Evolutionary conservation across 2,888 invertebrate species (phyloP).

Genomic region (Limenitis camilla): DNA sequence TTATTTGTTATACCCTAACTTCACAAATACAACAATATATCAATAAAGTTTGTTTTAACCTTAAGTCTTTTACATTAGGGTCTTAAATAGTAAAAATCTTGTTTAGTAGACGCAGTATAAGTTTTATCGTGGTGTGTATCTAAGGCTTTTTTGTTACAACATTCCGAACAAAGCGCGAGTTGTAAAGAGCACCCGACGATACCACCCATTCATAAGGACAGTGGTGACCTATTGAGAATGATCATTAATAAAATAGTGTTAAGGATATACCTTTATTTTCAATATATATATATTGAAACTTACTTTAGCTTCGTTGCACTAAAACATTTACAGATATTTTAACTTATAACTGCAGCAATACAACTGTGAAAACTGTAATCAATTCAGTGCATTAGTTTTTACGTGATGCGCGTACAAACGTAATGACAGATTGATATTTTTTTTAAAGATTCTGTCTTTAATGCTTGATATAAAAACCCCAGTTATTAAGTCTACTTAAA

Average conservation of each 20-base stretch:
- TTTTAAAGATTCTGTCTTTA: too few relatives aligned
- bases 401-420: too few relatives aligned
- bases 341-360: too few relatives aligned
- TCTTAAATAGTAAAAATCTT: constrained; percentile 24
- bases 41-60: not conserved
- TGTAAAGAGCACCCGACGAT: constrained; percentile 72
- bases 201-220: constrained; percentile 73
- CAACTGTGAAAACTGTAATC: too few relatives aligned
- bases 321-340: not conserved
- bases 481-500: too few relatives aligned
- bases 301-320: not conserved
- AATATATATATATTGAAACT: not conserved
- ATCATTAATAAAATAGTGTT: constrained; percentile 37
- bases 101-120: constrained; percentile 34
- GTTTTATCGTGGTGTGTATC: constrained; percentile 63
- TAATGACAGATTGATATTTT: too few relatives aligned
- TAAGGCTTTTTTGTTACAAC: constrained; percentile 71
- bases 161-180: constrained; percentile 73
- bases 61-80: constrained; percentile 27
- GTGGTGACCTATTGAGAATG: constrained; percentile 72
- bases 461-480: too few relatives aligned
- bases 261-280: constrained; percentile 37
- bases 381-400: too few relatives aligned
- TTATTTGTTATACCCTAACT: constrained; percentile 47
- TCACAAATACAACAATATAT: constrained; percentile 16